phyloP scores from a whole-genome alignment of 2,888 invertebrate species.

The Drosophila nr. fundita region DNA sequence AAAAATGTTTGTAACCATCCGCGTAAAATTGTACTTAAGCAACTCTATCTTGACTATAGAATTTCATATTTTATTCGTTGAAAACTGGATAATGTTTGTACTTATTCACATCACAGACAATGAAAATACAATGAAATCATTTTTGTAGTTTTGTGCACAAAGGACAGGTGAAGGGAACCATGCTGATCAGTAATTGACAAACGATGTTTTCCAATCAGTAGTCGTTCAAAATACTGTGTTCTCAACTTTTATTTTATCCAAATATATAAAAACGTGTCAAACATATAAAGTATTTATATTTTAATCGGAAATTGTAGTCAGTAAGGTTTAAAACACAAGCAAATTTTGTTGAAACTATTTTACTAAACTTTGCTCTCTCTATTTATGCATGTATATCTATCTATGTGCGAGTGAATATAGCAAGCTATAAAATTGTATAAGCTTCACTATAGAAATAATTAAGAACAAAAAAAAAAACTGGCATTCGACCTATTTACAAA shows the following conservation, averaged over 20 bases:
- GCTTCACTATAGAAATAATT: neutral
- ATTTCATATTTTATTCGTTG: neutral
- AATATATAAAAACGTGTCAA: neutral
- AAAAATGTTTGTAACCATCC: neutral
- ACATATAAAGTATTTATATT: neutral
- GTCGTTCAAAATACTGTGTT: neutral
- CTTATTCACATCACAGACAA: constrained; percentile 1
- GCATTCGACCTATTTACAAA: neutral
- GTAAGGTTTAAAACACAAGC: neutral
- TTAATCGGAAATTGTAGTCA: neutral
- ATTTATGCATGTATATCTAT: neutral
- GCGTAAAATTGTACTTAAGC: neutral
- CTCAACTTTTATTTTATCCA: neutral
- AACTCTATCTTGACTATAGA: neutral
- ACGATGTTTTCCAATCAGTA: neutral
- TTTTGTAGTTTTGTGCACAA: neutral
- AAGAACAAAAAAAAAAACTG: neutral
- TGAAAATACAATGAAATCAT: neutral
- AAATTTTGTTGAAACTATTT: neutral
- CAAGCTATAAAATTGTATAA: neutral
- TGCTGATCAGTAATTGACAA: neutral
- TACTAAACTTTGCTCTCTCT: neutral
- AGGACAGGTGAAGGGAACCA: neutral
- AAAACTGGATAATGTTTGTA: neutral
- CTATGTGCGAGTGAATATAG: neutral